Percentiles rank a stretch among this genome's conserved stretches.
Evolutionary conservation across 1,140 invertebrate genomes (phyloP).

Genomic region (Apis mellifera): DNA sequence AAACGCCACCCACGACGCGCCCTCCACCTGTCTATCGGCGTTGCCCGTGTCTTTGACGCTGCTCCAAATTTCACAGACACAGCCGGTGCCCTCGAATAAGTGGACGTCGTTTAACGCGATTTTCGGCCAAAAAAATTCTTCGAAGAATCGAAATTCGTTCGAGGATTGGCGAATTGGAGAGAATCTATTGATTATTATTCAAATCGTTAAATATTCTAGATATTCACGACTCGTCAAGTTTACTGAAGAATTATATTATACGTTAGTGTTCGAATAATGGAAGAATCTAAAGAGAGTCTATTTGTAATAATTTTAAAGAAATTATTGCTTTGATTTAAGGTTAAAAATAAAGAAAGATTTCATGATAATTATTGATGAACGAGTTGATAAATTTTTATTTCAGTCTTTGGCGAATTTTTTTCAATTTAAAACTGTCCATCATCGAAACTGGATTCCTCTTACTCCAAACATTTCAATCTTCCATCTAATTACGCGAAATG

Average conservation of each 20-base stretch:
- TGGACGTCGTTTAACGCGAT: not conserved
- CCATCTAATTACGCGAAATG: too few species aligned
- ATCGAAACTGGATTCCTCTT: too few species aligned
- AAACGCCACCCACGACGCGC: slow-evolving; percentile 33
- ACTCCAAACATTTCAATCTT: too few species aligned
- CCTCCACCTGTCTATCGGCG: not conserved
- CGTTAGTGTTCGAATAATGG: not conserved
- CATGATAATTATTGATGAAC: too few species aligned
- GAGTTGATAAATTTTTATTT: too few species aligned
- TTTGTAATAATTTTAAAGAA: too few species aligned
- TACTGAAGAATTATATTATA: slow-evolving; percentile 19
- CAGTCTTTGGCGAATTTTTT: too few species aligned
- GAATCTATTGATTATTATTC: not conserved
- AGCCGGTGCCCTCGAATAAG: not conserved
- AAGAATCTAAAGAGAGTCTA: not conserved
- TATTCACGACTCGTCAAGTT: not conserved
- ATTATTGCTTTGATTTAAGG: too few species aligned
- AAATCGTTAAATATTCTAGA: not conserved
- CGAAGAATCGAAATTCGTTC: too few species aligned
- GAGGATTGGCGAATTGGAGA: not conserved
- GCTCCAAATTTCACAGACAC: not conserved
- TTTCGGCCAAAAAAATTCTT: not conserved
- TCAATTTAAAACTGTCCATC: too few species aligned
- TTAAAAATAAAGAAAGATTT: too few species aligned
- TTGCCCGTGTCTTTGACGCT: not conserved